Conservation (phyloP, 2,113 vertebrate species). For the Pelmatolapia mariae region DNA sequence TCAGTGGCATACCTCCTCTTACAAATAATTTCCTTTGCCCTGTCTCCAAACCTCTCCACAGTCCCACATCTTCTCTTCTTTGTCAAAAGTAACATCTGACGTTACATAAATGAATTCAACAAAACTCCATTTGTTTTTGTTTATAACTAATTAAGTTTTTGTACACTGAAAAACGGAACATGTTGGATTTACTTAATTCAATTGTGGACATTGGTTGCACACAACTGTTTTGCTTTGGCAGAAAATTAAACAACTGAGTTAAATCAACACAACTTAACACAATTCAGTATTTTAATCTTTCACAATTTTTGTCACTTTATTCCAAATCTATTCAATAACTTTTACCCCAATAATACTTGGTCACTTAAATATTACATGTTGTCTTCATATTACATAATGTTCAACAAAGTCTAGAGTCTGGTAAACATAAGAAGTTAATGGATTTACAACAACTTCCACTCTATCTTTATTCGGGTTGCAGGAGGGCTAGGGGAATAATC, state of each 20-base stretch:
- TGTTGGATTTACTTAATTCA: neutral
- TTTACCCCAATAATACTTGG: no score
- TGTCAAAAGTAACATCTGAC: neutral
- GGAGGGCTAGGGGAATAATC: neutral
- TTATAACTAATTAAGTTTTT: neutral
- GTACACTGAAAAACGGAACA: neutral
- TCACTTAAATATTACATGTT: no score
- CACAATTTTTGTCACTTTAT: neutral
- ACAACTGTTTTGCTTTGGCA: neutral
- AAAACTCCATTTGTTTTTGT: neutral
- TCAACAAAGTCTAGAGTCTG: no score
- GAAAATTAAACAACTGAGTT: neutral
- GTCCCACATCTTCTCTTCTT: neutral
- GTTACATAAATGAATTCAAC: neutral
- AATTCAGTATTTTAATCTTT: neutral
- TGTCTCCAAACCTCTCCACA: neutral
- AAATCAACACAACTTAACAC: neutral
- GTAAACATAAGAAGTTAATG: no score
- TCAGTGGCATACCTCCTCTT: conserved; percentile 29
- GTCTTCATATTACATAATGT: no score
- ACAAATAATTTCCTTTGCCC: conserved; percentile 50
- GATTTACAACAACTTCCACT: neutral
- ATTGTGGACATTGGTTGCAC: neutral
- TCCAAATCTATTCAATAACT: no score
- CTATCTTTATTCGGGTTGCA: neutral